phyloP scores from a whole-genome alignment of 2,797 vertebrate species.

The Leptoclinus maculatus region DNA sequence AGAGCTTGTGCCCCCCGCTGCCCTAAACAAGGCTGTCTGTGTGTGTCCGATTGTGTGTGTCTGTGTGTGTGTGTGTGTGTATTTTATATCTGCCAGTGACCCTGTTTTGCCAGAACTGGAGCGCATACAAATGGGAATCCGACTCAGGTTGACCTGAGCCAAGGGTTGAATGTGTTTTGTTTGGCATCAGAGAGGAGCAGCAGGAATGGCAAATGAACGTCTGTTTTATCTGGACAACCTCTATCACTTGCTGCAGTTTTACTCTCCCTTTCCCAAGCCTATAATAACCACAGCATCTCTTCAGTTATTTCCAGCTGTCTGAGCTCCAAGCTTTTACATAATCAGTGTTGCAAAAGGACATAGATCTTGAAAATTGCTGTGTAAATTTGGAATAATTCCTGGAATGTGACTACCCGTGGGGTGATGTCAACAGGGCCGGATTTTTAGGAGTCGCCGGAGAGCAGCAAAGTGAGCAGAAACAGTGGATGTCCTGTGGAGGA shows the following conservation, averaged over 20 bases:
- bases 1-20: constrained; percentile 60
- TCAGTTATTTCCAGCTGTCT: constrained; percentile 55
- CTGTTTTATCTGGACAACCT: constrained; percentile 62
- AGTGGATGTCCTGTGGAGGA: constrained; percentile 62
- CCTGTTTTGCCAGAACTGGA: constrained; percentile 72
- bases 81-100: constrained; percentile 63
- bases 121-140: constrained; percentile 69
- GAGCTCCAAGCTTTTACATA: constrained; percentile 63
- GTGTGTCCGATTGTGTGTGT: constrained; percentile 41
- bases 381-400: constrained; percentile 53
- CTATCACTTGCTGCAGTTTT: constrained; percentile 45
- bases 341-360: constrained; percentile 58
- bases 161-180: constrained; percentile 63
- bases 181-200: constrained; percentile 52
- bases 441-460: constrained; percentile 51
- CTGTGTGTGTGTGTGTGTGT: constrained; percentile 36
- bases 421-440: constrained; percentile 49
- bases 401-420: constrained; percentile 51
- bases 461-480: constrained; percentile 58
- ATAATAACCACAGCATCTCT: constrained; percentile 54
- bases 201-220: constrained; percentile 45
- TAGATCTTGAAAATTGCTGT: constrained; percentile 49
- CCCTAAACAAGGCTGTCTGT: constrained; percentile 65
- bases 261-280: constrained; percentile 52
- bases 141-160: constrained; percentile 66